phyloP scores from a whole-genome alignment of 2,797 vertebrate genomes.

The Urocyon cinereoargenteus region DNA sequence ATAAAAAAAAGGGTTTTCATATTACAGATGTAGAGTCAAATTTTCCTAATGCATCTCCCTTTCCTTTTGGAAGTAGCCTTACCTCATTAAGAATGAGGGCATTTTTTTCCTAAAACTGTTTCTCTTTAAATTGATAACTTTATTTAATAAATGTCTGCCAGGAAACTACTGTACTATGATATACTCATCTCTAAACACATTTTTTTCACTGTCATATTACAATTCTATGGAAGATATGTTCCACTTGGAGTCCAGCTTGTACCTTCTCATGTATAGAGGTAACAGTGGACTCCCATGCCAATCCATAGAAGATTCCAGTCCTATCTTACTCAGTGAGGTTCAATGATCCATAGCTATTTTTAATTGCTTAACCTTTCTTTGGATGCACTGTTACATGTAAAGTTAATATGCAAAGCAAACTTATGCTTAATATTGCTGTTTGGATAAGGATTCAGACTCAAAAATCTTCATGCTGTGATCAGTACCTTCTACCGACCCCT shows the following conservation, averaged over 20 bases:
- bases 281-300: neutral
- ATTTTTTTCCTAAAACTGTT: constrained; percentile 35
- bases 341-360: neutral
- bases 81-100: constrained; percentile 40
- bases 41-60: constrained; percentile 57
- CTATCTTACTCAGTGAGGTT: neutral
- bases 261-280: neutral
- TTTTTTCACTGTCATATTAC: neutral
- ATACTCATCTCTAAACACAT: neutral
- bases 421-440: neutral
- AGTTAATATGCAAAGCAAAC: neutral
- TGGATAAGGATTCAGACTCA: neutral
- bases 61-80: constrained; percentile 43
- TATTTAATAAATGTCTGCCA: neutral
- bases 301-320: neutral
- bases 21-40: constrained; percentile 65
- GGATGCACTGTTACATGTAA: neutral
- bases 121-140: constrained; percentile 16
- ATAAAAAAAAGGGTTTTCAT: constrained; percentile 42
- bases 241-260: neutral
- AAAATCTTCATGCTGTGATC: neutral
- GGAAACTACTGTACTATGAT: neutral
- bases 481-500: neutral
- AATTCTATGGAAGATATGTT: neutral
- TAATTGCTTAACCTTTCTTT: neutral